Percentiles rank a stretch among this genome's conserved stretches.
These are phyloP conservation scores for Drosophila kuntzei DNA, from an alignment of 2,888 invertebrate genomes.

Conservation along the genomic window DNA sequence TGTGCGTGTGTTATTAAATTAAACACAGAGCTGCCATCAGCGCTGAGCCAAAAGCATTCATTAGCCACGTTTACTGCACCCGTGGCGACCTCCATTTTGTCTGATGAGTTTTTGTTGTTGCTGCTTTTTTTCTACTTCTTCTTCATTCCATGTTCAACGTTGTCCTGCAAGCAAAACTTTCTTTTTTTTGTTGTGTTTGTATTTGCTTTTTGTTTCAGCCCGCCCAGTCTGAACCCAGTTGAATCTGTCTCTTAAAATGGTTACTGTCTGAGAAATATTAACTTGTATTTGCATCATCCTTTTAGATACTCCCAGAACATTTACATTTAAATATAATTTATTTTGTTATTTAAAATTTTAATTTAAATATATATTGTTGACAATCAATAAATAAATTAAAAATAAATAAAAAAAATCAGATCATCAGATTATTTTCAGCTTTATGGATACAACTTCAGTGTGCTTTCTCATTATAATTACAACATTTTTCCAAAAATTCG, in stretches of 20 bases:
- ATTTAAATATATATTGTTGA: no score
- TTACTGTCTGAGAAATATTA: not conserved
- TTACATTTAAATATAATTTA: no score
- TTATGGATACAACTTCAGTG: no score
- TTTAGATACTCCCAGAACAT: no score
- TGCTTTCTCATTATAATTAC: no score
- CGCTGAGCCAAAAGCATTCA: conserved; percentile 81
- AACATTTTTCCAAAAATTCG: no score
- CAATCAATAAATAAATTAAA: no score
- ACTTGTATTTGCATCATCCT: no score
- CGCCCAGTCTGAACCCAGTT: conserved; percentile 34
- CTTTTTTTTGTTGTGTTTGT: conserved; percentile 51
- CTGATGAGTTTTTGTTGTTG: conserved; percentile 72
- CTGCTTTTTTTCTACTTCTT: conserved; percentile 12
- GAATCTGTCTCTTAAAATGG: conserved; percentile 7
- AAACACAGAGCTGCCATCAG: conserved; percentile 70
- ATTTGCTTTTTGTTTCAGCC: conserved; percentile 39
- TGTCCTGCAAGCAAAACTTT: conserved; percentile 49
- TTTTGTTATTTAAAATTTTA: no score
- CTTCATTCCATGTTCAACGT: conserved; percentile 10
- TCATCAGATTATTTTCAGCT: no score
- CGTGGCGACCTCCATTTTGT: conserved; percentile 81
- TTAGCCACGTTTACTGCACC: conserved; percentile 81
- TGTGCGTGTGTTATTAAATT: conserved; percentile 74
- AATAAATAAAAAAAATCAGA: no score